Evolutionary conservation across 2,113 vertebrate species (phyloP).

Genomic region (Donacobius atricapilla): DNA sequence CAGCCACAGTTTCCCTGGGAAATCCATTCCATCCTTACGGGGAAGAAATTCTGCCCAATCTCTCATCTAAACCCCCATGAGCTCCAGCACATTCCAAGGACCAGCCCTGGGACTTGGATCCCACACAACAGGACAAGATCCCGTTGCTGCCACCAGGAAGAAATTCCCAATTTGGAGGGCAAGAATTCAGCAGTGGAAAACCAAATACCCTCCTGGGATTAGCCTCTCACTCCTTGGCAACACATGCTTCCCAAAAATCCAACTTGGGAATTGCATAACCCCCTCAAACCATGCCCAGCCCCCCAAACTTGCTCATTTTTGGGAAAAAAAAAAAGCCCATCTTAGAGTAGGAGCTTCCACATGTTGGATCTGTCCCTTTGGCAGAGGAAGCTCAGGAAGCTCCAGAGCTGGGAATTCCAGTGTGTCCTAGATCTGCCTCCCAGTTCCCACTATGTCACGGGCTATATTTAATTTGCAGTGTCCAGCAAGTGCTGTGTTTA

Average conservation of each 20-base stretch:
- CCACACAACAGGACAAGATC: background rate
- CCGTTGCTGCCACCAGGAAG: background rate
- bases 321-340: background rate
- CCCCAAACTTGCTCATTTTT: background rate
- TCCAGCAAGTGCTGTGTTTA: background rate
- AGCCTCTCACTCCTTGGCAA: background rate
- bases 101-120: background rate
- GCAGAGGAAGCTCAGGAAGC: background rate
- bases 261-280: background rate
- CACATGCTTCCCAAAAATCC: background rate
- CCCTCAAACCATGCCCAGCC: background rate
- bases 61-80: background rate
- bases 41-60: background rate
- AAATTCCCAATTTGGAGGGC: background rate
- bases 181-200: background rate
- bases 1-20: background rate
- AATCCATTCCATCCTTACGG: background rate
- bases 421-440: background rate
- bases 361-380: background rate
- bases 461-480: background rate
- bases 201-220: background rate
- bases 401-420: background rate
- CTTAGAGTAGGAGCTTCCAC: background rate
- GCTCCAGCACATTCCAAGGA: background rate
- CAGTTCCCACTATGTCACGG: background rate